Evolutionary conservation across 2,888 invertebrate species (phyloP).

Genomic region (Mesorhabditis spiculigera): DNA sequence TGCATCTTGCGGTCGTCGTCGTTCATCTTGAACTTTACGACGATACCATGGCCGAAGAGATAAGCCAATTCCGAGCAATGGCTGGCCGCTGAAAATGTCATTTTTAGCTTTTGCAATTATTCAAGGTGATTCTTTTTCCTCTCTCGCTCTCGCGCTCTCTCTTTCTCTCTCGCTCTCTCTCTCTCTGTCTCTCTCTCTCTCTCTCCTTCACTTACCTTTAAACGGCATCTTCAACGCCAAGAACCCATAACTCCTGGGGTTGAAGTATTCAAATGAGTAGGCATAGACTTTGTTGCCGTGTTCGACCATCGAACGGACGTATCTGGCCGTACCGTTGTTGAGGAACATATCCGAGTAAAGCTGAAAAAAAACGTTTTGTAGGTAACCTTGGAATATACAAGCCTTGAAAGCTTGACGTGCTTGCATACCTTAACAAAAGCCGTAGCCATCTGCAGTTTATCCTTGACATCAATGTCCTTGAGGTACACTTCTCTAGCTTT

Average conservation of each 20-base stretch:
- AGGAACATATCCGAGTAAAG: slow-evolving; percentile 45
- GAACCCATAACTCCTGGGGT: slow-evolving; percentile 46
- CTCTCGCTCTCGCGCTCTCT: not conserved
- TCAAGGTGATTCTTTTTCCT: not conserved
- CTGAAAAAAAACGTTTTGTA: slow-evolving; percentile 32
- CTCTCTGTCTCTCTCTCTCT: no score
- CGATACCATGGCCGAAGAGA: slow-evolving; percentile 48
- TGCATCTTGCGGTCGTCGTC: slow-evolving; percentile 40
- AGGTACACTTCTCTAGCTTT: slow-evolving; percentile 44
- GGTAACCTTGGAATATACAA: no score
- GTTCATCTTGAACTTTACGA: slow-evolving; percentile 44
- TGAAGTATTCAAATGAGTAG: slow-evolving; percentile 46
- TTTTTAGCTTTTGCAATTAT: slow-evolving; percentile 10
- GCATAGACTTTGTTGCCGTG: slow-evolving; percentile 36
- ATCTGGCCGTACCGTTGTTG: slow-evolving; percentile 37
- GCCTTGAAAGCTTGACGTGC: no score
- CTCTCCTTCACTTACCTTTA: slow-evolving; percentile 21
- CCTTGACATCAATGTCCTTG: slow-evolving; percentile 31
- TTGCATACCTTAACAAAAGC: slow-evolving; percentile 42
- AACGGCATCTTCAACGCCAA: slow-evolving; percentile 43
- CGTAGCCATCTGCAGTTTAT: slow-evolving; percentile 34
- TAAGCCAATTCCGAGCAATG: slow-evolving; percentile 51
- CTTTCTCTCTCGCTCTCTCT: no score
- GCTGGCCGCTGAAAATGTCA: slow-evolving; percentile 28
- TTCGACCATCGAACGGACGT: slow-evolving; percentile 35